Evolutionary conservation across 2,113 vertebrate genomes (phyloP).

Genomic region (Lasiurus borealis): DNA sequence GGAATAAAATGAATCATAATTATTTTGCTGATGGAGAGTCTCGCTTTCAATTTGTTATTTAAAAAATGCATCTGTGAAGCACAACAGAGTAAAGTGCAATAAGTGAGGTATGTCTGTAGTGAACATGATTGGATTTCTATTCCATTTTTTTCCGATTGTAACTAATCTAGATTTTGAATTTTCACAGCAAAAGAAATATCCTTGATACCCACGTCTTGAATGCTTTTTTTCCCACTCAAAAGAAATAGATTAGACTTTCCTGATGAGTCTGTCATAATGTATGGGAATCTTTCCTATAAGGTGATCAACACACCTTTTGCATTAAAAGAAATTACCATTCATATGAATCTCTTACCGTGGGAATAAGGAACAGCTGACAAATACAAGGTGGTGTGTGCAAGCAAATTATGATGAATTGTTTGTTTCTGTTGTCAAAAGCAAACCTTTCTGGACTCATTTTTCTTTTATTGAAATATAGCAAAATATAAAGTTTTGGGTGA

Average conservation of each 20-base stretch:
- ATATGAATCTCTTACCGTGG: not conserved
- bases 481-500: not conserved
- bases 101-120: not conserved
- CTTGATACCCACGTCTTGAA: not conserved
- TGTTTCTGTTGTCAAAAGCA: not conserved
- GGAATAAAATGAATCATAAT: not conserved
- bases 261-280: not conserved
- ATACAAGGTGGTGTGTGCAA: not conserved
- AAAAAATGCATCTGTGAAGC: not conserved
- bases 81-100: not conserved
- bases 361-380: not conserved
- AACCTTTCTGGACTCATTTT: not conserved
- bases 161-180: not conserved
- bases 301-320: not conserved
- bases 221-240: not conserved
- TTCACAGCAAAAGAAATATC: slow-evolving; percentile 1
- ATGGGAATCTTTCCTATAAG: not conserved
- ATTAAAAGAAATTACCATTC: slow-evolving; percentile 23
- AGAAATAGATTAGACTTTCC: not conserved
- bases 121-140: not conserved
- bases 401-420: not conserved
- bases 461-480: slow-evolving; percentile 34
- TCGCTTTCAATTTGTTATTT: not conserved
- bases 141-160: not conserved
- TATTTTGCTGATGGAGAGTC: not conserved